Conservation (phyloP, 2,888 invertebrate genomes). For the Mythimna impura region DNA sequence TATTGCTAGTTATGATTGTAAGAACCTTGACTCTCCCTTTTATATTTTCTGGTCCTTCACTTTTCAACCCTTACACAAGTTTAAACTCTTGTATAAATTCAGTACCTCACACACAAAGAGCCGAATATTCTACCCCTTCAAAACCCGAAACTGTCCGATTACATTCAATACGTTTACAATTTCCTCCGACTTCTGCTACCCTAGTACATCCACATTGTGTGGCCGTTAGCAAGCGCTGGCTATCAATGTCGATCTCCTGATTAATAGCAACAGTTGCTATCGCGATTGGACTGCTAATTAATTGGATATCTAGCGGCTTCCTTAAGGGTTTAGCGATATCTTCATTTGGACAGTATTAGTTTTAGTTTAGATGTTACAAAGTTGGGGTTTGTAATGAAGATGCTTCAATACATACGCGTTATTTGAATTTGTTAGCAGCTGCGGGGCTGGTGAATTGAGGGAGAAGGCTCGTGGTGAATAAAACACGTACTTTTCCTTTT, state of each 20-base stretch:
- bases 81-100: background rate
- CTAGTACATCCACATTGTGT: conserved; percentile 64
- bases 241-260: conserved; percentile 83
- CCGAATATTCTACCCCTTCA: background rate
- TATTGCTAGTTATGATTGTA: too few relatives aligned
- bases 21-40: too few relatives aligned
- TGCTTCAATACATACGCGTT: background rate
- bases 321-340: conserved; percentile 62
- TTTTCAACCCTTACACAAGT: too few relatives aligned
- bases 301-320: conserved; percentile 78
- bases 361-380: conserved; percentile 42
- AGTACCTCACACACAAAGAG: background rate
- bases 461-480: too few relatives aligned
- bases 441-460: too few relatives aligned
- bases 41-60: too few relatives aligned
- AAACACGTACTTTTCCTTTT: too few relatives aligned
- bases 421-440: too few relatives aligned
- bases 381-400: conserved; percentile 16
- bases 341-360: conserved; percentile 59
- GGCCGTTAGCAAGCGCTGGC: conserved; percentile 61
- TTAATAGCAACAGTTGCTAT: conserved; percentile 81
- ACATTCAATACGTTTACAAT: conserved; percentile 2
- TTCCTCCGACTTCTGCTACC: conserved; percentile 11
- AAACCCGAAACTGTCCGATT: background rate
- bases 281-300: conserved; percentile 84